Percentiles rank a stretch among this genome's conserved stretches.
Conservation (phyloP, 2,113 vertebrate genomes). For the Lagopus muta region DNA sequence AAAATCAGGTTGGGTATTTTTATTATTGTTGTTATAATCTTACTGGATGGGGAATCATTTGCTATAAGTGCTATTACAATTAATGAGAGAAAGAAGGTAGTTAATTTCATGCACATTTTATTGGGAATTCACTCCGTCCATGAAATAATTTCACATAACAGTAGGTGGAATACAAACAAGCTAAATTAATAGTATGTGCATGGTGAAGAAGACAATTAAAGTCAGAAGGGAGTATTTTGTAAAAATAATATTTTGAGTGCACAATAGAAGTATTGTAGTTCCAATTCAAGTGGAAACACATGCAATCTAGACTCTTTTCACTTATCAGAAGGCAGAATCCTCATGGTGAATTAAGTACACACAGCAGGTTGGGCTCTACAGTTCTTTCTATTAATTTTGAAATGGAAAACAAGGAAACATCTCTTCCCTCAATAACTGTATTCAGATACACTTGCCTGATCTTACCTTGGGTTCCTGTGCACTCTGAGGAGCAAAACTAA, state of each 20-base stretch:
- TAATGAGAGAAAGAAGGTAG: slow-evolving; percentile 22
- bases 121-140: neutral
- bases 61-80: slow-evolving; percentile 17
- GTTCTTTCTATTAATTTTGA: neutral
- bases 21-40: neutral
- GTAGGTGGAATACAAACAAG: slow-evolving; percentile 3
- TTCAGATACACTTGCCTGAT: neutral
- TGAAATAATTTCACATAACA: slow-evolving; percentile 29
- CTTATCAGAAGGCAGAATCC: neutral
- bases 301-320: neutral
- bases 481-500: neutral
- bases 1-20: neutral
- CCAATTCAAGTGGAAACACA: neutral
- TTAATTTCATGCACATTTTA: slow-evolving; percentile 42
- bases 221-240: neutral
- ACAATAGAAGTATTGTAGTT: slow-evolving; percentile 3
- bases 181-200: neutral
- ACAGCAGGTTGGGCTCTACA: neutral
- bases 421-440: neutral
- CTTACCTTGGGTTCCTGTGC: neutral
- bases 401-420: neutral
- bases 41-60: neutral
- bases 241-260: slow-evolving; percentile 2
- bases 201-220: neutral
- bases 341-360: neutral